phyloP scores from a whole-genome alignment of 2,888 invertebrate genomes.

The Scaptomyza reducta region DNA sequence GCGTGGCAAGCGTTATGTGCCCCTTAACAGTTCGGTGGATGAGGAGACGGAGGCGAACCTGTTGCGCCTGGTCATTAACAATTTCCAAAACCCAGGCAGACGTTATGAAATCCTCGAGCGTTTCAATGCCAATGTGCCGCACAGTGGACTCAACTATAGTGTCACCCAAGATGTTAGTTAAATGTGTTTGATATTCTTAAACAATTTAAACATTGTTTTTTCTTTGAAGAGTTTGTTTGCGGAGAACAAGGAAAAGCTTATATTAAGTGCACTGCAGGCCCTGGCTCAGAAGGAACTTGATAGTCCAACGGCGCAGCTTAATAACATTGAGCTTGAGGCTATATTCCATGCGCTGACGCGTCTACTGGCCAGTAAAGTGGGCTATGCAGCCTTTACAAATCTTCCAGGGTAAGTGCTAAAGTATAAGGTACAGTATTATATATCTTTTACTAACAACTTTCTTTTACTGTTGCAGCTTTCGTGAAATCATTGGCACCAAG shows the following conservation, averaged over 20 bases:
- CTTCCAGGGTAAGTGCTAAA: slow-evolving; percentile 88
- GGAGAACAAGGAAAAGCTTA: slow-evolving; percentile 98
- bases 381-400: slow-evolving; percentile 97
- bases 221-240: slow-evolving; percentile 94
- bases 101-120: slow-evolving; percentile 93
- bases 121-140: slow-evolving; percentile 98
- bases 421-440: neutral
- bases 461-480: slow-evolving; percentile 87
- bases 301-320: slow-evolving; percentile 86
- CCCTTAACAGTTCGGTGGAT: slow-evolving; percentile 94
- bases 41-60: slow-evolving; percentile 98
- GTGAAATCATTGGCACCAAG: slow-evolving; percentile 96
- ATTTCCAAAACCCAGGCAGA: slow-evolving; percentile 85
- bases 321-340: slow-evolving; percentile 92
- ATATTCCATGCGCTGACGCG: slow-evolving; percentile 97
- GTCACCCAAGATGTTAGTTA: slow-evolving; percentile 96
- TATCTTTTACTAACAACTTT: neutral
- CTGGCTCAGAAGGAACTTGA: slow-evolving; percentile 90
- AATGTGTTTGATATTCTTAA: neutral
- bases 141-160: slow-evolving; percentile 98
- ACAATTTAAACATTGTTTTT: neutral
- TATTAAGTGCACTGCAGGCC: slow-evolving; percentile 94
- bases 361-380: slow-evolving; percentile 98
- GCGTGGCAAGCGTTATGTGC: slow-evolving; percentile 94
- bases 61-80: slow-evolving; percentile 86